phyloP scores from a whole-genome alignment of 2,797 vertebrate genomes.

The Fratercula arctica region DNA sequence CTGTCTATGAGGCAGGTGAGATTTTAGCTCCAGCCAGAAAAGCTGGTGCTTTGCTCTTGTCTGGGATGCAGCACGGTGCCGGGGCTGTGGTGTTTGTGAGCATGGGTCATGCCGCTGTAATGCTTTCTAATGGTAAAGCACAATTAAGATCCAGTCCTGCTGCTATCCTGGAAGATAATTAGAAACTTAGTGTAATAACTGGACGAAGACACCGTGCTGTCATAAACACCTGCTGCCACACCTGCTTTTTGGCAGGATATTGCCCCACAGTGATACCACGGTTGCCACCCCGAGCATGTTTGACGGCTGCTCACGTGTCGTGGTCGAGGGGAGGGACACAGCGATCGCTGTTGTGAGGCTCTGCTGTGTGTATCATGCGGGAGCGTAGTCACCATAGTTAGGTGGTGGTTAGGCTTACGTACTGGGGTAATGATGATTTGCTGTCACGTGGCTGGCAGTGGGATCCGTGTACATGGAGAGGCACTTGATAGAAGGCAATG shows the following conservation, averaged over 20 bases:
- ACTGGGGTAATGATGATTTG: neutral
- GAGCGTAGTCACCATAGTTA: accelerated
- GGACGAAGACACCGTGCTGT: neutral
- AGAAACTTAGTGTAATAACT: constrained; percentile 18
- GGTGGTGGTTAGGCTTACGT: neutral
- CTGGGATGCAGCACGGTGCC: neutral
- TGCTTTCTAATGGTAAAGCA: constrained; percentile 8
- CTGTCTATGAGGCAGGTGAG: neutral
- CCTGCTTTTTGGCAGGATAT: constrained; percentile 39
- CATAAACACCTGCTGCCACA: constrained; percentile 16
- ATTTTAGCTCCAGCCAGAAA: neutral
- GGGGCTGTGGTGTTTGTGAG: neutral
- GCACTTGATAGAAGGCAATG: neutral
- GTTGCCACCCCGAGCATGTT: neutral
- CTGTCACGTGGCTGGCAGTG: neutral
- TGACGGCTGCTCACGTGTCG: neutral
- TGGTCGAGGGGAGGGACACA: neutral
- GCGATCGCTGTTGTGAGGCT: neutral
- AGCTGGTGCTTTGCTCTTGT: neutral
- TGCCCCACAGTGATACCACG: neutral
- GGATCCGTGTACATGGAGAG: accelerated
- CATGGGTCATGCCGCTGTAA: neutral
- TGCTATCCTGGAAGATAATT: constrained; percentile 45
- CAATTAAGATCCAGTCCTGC: constrained; percentile 52
- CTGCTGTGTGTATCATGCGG: neutral